These are phyloP conservation scores for Dasypus novemcinctus DNA, from an alignment of 2,113 vertebrate species.

Conservation along the genomic window DNA sequence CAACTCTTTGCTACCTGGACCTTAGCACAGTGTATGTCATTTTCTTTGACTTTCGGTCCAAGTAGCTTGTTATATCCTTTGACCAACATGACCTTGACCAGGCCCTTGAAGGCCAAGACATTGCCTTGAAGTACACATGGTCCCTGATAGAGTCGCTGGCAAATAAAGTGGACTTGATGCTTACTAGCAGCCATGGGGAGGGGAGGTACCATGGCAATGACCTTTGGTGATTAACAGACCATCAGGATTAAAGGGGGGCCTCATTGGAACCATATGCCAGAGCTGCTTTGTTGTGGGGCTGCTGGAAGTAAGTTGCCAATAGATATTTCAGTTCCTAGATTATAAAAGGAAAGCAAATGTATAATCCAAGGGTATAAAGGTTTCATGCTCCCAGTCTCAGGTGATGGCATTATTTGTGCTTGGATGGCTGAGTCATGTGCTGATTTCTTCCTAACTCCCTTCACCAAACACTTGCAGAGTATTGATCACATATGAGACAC, in stretches of 20 bases:
- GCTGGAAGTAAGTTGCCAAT: background rate
- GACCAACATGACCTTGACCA: background rate
- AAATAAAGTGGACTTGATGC: background rate
- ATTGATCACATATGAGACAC: background rate
- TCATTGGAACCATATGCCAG: conserved; percentile 14
- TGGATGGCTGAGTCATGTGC: background rate
- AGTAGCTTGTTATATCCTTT: background rate
- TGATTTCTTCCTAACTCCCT: background rate
- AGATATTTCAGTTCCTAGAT: conserved; percentile 33
- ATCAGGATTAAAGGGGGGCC: background rate
- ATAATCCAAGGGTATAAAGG: background rate
- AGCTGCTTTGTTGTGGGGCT: background rate
- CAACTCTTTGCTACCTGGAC: background rate
- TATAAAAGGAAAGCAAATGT: background rate
- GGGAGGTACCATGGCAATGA: background rate
- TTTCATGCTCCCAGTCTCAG: background rate
- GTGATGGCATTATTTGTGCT: background rate
- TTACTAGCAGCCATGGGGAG: background rate
- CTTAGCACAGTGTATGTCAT: background rate
- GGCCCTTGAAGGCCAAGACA: background rate
- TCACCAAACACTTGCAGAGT: background rate
- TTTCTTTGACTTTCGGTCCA: conserved; percentile 9
- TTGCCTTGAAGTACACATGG: background rate
- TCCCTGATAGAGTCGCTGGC: conserved; percentile 27
- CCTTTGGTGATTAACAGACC: background rate